Evolutionary conservation across 2,797 vertebrate species (phyloP), one percentile per base, ranked within the genome.

Genomic region (Sebastes diaconus): DNA sequence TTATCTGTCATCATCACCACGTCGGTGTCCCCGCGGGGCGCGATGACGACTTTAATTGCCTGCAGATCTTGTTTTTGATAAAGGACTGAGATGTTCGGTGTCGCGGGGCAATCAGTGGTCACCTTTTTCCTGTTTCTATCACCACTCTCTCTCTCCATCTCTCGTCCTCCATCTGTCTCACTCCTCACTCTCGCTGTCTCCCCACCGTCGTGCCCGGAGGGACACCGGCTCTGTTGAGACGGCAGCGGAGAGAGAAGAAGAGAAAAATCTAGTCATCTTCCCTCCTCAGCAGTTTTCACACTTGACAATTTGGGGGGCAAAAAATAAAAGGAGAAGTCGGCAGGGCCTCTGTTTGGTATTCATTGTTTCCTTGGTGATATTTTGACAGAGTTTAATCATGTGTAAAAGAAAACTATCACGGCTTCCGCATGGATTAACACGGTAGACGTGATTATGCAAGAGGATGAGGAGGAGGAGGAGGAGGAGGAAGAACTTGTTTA

Each of bases 311-410:
- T 84, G 61, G 36, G 42, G 42, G n/a, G 1, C 27, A 36, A 75
- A 64, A 72, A 83, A 75, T 46, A 50, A 79, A 84, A 80, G 12
- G 36, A 61, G 34, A 77, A 76, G 76, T 80, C 42, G 27, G 36
- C 75, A 13, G 64, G 55, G 9, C n/a, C 64, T 64, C 86, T 86
- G 76, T 84, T 91, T 85, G 81, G 76, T 89, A 90, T 90, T 91
- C 88, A 86, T 87, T 83, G 86, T 90, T 86, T 90, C 74, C 76
- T 68, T 13, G 27, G 80, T 83, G 87, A 59, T 86, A 68, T 92
- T 92, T 90, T 90, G 86, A 93, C 84, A 85, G 79, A 63, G 78
- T 84, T 87, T 90, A 92, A 90, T 93, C 84, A 88, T 85, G 86
- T 88, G 88, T 89, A 84, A 91, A 85, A 83, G 79, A 80, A 85